A percentile compares a stretch with the other conserved stretches of the same genome.
phyloP scores from a whole-genome alignment of 1,140 invertebrate species.

The Drosophila cardini region DNA sequence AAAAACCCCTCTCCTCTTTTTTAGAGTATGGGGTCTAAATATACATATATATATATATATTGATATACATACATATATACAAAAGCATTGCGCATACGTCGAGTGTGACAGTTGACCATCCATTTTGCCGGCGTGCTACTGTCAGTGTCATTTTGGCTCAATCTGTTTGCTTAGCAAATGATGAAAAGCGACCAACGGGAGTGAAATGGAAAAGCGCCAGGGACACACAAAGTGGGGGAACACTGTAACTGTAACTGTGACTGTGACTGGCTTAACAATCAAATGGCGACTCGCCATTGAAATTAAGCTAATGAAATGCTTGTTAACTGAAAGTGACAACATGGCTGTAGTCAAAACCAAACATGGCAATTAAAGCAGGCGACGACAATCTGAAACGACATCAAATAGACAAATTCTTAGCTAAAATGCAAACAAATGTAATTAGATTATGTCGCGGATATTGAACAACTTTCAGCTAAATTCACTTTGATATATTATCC shows the following conservation, averaged over 20 bases:
- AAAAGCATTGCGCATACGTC: slow-evolving; percentile 50
- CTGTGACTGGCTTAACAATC: slow-evolving; percentile 30
- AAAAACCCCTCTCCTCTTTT: too few relatives aligned
- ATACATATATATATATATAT: too few relatives aligned
- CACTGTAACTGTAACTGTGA: slow-evolving; percentile 9
- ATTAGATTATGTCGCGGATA: background rate
- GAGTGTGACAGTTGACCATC: slow-evolving; percentile 30
- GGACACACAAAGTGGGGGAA: background rate
- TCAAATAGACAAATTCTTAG: slow-evolving; percentile 16
- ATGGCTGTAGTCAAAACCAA: slow-evolving; percentile 22
- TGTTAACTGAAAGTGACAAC: slow-evolving; percentile 71
- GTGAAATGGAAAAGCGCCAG: background rate
- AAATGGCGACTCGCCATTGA: slow-evolving; percentile 45
- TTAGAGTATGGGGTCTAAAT: too few relatives aligned
- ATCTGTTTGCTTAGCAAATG: slow-evolving; percentile 44
- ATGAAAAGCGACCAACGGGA: slow-evolving; percentile 23
- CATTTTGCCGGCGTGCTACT: slow-evolving; percentile 7
- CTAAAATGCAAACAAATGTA: slow-evolving; percentile 1
- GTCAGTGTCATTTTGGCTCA: background rate
- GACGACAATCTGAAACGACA: background rate
- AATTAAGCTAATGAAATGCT: slow-evolving; percentile 79
- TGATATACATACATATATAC: background rate
- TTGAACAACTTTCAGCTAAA: background rate
- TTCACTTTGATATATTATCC: background rate
- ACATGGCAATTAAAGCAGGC: slow-evolving; percentile 35